Conservation (phyloP, 2,113 vertebrate species). For the Oncorhynchus keta region DNA sequence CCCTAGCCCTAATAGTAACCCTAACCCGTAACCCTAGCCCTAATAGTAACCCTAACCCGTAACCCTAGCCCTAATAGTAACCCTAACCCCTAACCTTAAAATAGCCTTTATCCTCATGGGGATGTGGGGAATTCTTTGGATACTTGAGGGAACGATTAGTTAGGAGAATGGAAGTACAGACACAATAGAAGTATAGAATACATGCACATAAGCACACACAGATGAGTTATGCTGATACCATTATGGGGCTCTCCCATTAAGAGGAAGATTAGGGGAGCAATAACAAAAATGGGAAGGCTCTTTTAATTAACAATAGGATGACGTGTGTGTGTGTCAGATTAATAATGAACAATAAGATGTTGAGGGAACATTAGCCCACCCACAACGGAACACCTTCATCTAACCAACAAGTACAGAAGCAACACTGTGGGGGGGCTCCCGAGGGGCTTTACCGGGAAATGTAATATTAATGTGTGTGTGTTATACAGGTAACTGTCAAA, state of each 20-base stretch:
- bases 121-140: not conserved
- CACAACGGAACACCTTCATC: constrained; percentile 38
- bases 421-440: constrained; percentile 3
- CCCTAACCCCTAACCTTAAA: not conserved
- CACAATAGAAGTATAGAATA: not conserved
- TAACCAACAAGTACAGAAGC: constrained; percentile 24
- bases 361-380: constrained; percentile 54
- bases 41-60: not conserved
- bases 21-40: not conserved
- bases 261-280: constrained; percentile 23
- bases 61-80: too few species aligned
- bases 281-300: constrained; percentile 42
- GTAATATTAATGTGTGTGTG: not conserved
- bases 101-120: too few species aligned
- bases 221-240: constrained; percentile 8
- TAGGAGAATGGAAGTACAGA: not conserved
- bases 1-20: too few species aligned
- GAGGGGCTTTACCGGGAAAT: not conserved
- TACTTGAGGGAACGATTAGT: not conserved
- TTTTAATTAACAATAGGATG: constrained; percentile 27
- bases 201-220: not conserved
- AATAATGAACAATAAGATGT: constrained; percentile 38
- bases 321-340: constrained; percentile 12
- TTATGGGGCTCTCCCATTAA: constrained; percentile 26
- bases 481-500: too few species aligned